Conservation (phyloP, 2,888 invertebrate genomes). For the Tinea trinotella region DNA sequence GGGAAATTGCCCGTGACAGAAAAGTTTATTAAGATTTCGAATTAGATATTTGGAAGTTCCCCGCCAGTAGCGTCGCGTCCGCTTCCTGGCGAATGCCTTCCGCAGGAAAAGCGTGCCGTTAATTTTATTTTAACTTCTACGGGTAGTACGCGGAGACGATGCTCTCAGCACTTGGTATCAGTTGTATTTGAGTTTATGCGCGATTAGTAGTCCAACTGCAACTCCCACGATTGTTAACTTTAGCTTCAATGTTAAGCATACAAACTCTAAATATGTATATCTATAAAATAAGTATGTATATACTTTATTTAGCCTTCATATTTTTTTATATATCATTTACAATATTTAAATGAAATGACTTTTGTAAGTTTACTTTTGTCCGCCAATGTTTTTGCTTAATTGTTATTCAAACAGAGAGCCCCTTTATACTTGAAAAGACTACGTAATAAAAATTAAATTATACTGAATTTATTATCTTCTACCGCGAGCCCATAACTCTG, state of each 20-base stretch:
- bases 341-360: neutral
- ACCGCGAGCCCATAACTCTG: slow-evolving; percentile 49
- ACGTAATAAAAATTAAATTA: slow-evolving; percentile 55
- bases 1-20: slow-evolving; percentile 34
- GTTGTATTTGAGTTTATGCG: neutral
- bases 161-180: neutral
- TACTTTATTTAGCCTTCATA: too few species aligned
- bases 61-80: slow-evolving; percentile 44
- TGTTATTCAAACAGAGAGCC: slow-evolving; percentile 50
- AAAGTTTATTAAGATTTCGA: slow-evolving; percentile 51
- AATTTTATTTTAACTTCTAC: slow-evolving; percentile 53
- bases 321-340: neutral
- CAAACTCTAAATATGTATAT: too few species aligned
- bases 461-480: slow-evolving; percentile 55
- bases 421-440: slow-evolving; percentile 45
- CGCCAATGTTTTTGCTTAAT: slow-evolving; percentile 26
- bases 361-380: slow-evolving; percentile 8
- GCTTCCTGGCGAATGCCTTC: slow-evolving; percentile 49
- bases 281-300: too few species aligned
- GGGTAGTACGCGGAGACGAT: neutral
- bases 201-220: neutral
- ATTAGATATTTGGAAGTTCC: slow-evolving; percentile 52
- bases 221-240: too few species aligned
- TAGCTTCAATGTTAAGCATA: too few species aligned
- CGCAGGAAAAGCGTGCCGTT: slow-evolving; percentile 55